A percentile compares a stretch with the other conserved stretches of the same genome.
These are phyloP conservation scores for Nymphalis polychloros DNA, from an alignment of 2,888 invertebrate genomes.

Conservation along the genomic window DNA sequence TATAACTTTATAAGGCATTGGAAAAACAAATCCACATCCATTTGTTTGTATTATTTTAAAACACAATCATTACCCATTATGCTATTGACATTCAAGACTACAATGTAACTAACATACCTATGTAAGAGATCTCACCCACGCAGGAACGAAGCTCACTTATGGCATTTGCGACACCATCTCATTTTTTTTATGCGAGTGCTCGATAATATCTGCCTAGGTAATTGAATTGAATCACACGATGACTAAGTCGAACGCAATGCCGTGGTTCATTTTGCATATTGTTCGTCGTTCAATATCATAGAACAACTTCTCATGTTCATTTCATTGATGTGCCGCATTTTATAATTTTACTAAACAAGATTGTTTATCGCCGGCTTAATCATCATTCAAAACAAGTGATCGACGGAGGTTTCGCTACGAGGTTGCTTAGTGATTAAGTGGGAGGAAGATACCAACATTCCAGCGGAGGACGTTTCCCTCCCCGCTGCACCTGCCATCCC, in stretches of 20 bases:
- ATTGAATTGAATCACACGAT: conserved; percentile 37
- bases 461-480: conserved; percentile 46
- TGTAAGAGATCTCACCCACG: conserved; percentile 31
- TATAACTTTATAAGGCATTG: no score
- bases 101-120: conserved; percentile 23
- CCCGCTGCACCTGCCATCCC: conserved; percentile 54
- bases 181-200: conserved; percentile 20
- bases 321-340: conserved; percentile 17
- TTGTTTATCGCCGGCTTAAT: not conserved
- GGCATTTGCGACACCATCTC: conserved; percentile 35
- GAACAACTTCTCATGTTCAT: not conserved
- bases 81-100: conserved; percentile 28
- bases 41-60: not conserved
- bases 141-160: conserved; percentile 30
- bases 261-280: conserved; percentile 23
- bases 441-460: conserved; percentile 49
- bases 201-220: conserved; percentile 37
- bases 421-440: conserved; percentile 25
- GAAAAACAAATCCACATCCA: not conserved
- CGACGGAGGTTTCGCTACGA: conserved; percentile 13
- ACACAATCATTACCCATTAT: conserved; percentile 14
- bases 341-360: conserved; percentile 1
- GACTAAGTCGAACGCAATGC: conserved; percentile 34
- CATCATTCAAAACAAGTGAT: conserved; percentile 3
- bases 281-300: conserved; percentile 4